Evolutionary conservation across 1,140 invertebrate species (phyloP), one percentile per base, ranked within the genome.

Genomic region (Drosophila rufa): DNA sequence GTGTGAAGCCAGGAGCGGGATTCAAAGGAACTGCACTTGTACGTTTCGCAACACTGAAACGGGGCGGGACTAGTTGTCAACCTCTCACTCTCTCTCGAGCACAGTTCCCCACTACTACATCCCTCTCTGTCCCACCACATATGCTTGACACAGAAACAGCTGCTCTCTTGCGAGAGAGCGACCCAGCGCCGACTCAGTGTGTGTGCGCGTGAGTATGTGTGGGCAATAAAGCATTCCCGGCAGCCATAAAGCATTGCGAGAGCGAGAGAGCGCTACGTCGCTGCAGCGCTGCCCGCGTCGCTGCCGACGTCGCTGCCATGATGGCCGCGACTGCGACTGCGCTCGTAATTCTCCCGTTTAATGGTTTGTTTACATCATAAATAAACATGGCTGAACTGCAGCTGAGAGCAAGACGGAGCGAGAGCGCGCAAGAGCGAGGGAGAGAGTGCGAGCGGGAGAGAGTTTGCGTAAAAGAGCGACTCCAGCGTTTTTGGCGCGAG

Each of bases 301-400:
- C 69, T 22, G 69, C 14, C 45, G 4, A 69, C 82, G 68, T 17
- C 82, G 75, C 82, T 71, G 85, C 75, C 78, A 80, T 90, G 74
- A 80, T 87, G 80, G 85, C 77, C 62, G 67, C 82, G 85, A 90
- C 78, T 90, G 85, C 85, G 75, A 81, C 85, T 83, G 79, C 82
- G 91, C 78, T 92, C 90, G 83, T 92, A 92, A 85, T 91, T 92
- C 87, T 92, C 86, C 86, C 86, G 75, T 62, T 85, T 92, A 92
- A 92, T 91, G 86, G 90, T 92, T 92, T 92, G 91, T 92, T 92
- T 92, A 92, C 91, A 92, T 92, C 91, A 91, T 92, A 92, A 92
- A 92, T 91, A 91, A 91, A 91, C 78, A 92, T 92, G 91, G 91
- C 91, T 85, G 83, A 75, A 80, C 66, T 48, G 56, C 51, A 73